Conservation (phyloP, 2,797 vertebrate genomes). For the Otolemur crassicaudatus region DNA sequence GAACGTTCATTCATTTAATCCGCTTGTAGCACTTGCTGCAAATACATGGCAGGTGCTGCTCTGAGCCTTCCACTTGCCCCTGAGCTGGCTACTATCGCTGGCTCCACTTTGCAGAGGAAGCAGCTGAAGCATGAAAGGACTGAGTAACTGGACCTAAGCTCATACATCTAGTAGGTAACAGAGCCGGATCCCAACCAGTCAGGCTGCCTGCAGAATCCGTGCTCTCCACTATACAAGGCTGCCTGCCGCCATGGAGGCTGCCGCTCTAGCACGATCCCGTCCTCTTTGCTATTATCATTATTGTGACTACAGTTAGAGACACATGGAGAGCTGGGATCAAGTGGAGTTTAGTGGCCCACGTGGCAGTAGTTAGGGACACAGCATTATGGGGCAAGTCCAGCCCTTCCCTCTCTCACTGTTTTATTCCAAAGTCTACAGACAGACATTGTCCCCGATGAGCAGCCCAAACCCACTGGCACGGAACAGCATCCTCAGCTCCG, state of each 20-base stretch:
- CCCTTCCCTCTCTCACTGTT: background rate
- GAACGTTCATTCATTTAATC: background rate
- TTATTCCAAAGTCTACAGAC: background rate
- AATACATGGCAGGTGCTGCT: background rate
- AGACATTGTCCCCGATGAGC: background rate
- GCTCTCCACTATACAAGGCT: background rate
- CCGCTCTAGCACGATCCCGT: background rate
- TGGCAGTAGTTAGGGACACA: background rate
- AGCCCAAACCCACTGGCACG: background rate
- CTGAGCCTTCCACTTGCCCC: background rate
- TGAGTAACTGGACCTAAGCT: background rate
- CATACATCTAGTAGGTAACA: background rate
- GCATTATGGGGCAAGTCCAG: background rate
- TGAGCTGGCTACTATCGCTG: background rate
- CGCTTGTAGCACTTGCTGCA: background rate
- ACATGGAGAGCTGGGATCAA: background rate
- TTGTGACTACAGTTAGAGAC: background rate
- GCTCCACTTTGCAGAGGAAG: slow-evolving; percentile 5
- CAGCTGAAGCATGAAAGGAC: background rate
- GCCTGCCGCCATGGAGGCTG: background rate
- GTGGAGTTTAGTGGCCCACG: background rate
- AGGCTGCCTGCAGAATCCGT: background rate
- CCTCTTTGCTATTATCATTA: background rate
- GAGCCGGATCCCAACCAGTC: background rate
- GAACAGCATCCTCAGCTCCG: background rate